These are phyloP conservation scores for Limenitis camilla DNA, from an alignment of 2,888 invertebrate genomes.

Conservation along the genomic window DNA sequence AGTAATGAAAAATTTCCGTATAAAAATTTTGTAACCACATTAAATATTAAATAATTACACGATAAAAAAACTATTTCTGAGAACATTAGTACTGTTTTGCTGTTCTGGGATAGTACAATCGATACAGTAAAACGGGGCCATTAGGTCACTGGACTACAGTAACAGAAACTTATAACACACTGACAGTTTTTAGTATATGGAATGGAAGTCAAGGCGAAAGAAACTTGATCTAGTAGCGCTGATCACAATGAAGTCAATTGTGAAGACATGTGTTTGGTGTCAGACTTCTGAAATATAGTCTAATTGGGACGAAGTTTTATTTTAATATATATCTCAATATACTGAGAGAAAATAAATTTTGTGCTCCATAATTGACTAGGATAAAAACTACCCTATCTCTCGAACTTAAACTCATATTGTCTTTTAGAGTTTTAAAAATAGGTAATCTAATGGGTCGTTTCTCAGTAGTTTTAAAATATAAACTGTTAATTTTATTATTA, in stretches of 20 bases:
- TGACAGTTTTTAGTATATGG: conserved; percentile 16
- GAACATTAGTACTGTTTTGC: conserved; percentile 6
- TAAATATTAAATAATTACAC: background rate
- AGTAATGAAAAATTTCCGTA: no score
- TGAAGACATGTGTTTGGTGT: conserved; percentile 1
- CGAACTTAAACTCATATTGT: no score
- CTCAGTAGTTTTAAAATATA: no score
- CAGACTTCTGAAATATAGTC: background rate
- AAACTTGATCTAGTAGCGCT: conserved; percentile 10
- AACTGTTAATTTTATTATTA: no score
- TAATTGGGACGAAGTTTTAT: background rate
- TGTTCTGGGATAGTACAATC: conserved; percentile 35
- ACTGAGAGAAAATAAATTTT: no score
- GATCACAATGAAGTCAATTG: conserved; percentile 11
- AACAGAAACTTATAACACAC: conserved; percentile 16
- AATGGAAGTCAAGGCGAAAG: conserved; percentile 16
- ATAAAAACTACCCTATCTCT: no score
- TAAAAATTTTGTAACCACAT: no score
- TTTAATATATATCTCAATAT: background rate
- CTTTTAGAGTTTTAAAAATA: no score
- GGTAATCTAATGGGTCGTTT: no score
- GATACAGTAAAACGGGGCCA: conserved; percentile 49
- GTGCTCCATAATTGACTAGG: no score
- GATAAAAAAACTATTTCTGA: conserved; percentile 8
- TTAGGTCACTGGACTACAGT: conserved; percentile 37